phyloP scores from a whole-genome alignment of 2,888 invertebrate species.

The Tipula helvola region DNA sequence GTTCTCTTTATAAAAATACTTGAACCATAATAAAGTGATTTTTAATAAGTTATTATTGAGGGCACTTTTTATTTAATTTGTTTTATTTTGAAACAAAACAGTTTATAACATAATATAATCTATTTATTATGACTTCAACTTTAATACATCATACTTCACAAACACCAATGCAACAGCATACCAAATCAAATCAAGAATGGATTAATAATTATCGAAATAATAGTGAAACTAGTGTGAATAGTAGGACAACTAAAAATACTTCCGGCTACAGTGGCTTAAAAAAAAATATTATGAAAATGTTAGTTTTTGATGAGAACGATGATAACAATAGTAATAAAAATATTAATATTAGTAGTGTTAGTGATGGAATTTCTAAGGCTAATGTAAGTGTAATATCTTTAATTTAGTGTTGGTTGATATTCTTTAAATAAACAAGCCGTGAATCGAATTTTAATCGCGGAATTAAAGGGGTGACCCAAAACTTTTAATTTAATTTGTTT shows the following conservation, averaged over 20 bases:
- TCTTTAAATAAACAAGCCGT: not conserved
- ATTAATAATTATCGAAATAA: not conserved
- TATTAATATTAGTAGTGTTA: not conserved
- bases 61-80: not conserved
- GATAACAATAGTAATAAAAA: conserved; percentile 13
- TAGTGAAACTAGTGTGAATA: not conserved
- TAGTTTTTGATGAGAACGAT: conserved; percentile 29
- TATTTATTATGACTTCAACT: conserved; percentile 33
- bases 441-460: not conserved
- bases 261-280: conserved; percentile 33
- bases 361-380: not conserved
- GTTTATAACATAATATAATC: not conserved
- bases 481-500: not conserved
- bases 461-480: not conserved
- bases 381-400: not conserved
- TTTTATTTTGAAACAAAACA: not conserved
- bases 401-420: not conserved
- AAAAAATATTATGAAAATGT: conserved; percentile 32
- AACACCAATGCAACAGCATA: conserved; percentile 20
- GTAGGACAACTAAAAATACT: conserved; percentile 27
- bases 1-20: not conserved
- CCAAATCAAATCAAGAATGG: not conserved
- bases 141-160: conserved; percentile 27
- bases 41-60: not conserved
- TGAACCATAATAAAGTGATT: not conserved